Conservation (phyloP, 2,113 vertebrate species). For the Orycteropus afer region DNA sequence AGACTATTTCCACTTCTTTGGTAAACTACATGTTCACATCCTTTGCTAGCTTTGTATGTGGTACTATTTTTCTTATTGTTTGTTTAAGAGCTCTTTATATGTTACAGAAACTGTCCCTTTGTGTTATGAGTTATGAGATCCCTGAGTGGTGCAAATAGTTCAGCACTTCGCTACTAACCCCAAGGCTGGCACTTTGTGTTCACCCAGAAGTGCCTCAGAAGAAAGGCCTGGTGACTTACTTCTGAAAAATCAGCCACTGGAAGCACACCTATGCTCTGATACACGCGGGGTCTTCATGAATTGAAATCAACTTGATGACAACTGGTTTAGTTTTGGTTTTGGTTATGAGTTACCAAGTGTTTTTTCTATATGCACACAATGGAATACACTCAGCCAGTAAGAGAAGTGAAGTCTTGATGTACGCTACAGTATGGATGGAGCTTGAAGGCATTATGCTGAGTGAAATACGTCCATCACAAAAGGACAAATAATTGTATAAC, state of each 20-base stretch:
- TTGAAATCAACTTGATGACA: too few relatives aligned
- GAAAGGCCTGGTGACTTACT: background rate
- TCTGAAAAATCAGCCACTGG: too few relatives aligned
- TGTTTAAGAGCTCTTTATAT: background rate
- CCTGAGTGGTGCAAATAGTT: background rate
- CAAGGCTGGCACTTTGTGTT: background rate
- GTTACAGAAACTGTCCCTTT: background rate
- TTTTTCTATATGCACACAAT: too few relatives aligned
- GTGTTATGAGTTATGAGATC: background rate
- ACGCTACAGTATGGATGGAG: too few relatives aligned
- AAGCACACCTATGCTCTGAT: too few relatives aligned
- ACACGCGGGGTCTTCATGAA: too few relatives aligned
- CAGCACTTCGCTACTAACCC: too few relatives aligned
- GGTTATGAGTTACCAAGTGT: background rate
- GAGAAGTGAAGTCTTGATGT: too few relatives aligned
- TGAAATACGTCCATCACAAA: background rate
- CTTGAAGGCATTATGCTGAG: too few relatives aligned
- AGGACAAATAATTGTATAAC: background rate
- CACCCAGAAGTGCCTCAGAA: background rate
- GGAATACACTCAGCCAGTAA: too few relatives aligned
- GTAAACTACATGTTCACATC: background rate
- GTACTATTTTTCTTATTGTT: background rate
- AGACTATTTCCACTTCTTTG: background rate
- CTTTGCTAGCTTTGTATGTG: background rate
- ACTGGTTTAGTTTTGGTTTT: too few relatives aligned